A percentile compares a stretch with the other conserved stretches of the same genome.
phyloP scores from a whole-genome alignment of 2,888 invertebrate genomes.

The Nymphalis urticae region DNA sequence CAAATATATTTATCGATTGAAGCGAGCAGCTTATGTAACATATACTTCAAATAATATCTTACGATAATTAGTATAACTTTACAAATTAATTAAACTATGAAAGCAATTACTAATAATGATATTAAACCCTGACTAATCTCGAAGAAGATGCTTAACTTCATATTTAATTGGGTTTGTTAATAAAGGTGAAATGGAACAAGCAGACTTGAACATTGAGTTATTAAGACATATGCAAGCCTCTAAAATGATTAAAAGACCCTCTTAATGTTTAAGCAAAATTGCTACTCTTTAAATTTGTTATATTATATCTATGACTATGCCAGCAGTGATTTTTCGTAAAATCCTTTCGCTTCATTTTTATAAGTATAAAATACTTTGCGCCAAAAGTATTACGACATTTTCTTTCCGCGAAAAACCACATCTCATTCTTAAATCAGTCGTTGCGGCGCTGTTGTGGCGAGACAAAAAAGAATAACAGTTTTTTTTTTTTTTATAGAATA shows the following conservation, averaged over 20 bases:
- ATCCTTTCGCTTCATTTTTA: too few relatives aligned
- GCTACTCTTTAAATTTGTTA: background rate
- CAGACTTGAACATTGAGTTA: constrained; percentile 7
- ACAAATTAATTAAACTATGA: constrained; percentile 9
- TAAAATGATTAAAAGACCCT: background rate
- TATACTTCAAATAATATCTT: background rate
- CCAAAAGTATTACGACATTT: too few relatives aligned
- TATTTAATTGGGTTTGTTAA: constrained; percentile 13
- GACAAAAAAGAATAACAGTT: too few relatives aligned
- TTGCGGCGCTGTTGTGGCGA: too few relatives aligned
- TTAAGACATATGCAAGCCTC: background rate
- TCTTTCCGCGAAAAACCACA: too few relatives aligned
- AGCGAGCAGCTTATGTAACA: too few relatives aligned
- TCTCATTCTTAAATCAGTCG: too few relatives aligned
- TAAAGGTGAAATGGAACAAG: constrained; percentile 13
- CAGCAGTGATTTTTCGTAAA: background rate
- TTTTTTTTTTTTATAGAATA: too few relatives aligned
- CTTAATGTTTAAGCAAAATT: background rate
- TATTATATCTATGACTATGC: background rate
- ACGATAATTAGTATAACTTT: background rate
- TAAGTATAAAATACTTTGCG: too few relatives aligned
- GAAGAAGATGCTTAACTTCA: constrained; percentile 7
- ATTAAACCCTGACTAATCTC: constrained; percentile 15
- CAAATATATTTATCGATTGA: too few relatives aligned
- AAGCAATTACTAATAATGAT: constrained; percentile 23